phyloP scores from a whole-genome alignment of 2,113 vertebrate species.

The Blennius ocellaris region DNA sequence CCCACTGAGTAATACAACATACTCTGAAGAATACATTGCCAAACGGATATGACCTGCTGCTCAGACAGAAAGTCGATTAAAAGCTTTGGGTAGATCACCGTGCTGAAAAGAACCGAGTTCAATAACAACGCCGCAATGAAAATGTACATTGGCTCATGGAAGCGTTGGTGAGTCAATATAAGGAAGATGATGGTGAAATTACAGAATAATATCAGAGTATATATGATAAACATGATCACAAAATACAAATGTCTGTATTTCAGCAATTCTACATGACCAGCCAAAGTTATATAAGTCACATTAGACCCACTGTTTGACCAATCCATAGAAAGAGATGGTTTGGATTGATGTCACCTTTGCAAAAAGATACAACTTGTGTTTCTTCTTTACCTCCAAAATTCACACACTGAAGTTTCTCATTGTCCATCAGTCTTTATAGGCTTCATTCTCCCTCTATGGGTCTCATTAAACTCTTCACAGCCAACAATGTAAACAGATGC shows the following conservation, averaged over 20 bases:
- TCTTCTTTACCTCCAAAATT: not conserved
- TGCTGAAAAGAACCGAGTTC: constrained; percentile 55
- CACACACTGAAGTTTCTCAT: not conserved
- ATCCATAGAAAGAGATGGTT: not conserved
- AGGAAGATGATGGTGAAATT: constrained; percentile 41
- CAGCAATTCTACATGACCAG: constrained; percentile 30
- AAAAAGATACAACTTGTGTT: not conserved
- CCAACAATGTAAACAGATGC: not conserved
- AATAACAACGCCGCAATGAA: constrained; percentile 60
- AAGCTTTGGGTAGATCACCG: constrained; percentile 43
- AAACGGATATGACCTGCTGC: constrained; percentile 25
- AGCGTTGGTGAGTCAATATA: constrained; percentile 22
- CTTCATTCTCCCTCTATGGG: not conserved
- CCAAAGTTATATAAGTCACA: constrained; percentile 35
- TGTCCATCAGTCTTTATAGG: not conserved
- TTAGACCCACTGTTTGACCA: constrained; percentile 11
- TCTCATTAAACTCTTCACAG: constrained; percentile 22
- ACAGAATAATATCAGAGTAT: constrained; percentile 41
- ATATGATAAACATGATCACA: constrained; percentile 19
- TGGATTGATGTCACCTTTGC: not conserved
- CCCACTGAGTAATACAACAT: constrained; percentile 26
- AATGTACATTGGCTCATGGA: constrained; percentile 64
- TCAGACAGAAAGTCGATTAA: constrained; percentile 54
- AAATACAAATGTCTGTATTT: constrained; percentile 59
- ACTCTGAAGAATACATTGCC: constrained; percentile 34